Base-by-base conservation (phyloP, 2,797 vertebrate species). In the Craterocephalus amniculus region DNA sequence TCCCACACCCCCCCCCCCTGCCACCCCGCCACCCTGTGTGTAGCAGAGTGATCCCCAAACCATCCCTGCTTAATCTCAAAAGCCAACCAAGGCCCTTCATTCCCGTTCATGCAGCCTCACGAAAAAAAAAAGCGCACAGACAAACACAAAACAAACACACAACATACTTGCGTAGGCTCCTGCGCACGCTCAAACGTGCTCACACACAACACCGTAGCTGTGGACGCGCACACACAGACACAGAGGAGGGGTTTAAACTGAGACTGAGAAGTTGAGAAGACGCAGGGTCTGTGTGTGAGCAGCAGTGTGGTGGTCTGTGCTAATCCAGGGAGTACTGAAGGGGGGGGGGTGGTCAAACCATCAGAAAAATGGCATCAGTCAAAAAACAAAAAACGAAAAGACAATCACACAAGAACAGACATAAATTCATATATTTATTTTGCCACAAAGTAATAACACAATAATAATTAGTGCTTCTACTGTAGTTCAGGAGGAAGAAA, bases 1-100 rank as follows among this genome's bases (percentile, higher is more conserved):
- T 59, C 49, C 24, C 62, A 35, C 58, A 29, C 66, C 29, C 59
- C 36, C 61, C 31, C 36, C 61, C 31, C 61, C 29, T 51, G 43
- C 59, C 16, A 43, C 40, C 40, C 40, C 40, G 1, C 40, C 40
- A 18, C 59, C 76, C 72, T 65, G 54, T 54, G 52, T 81, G 88
- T 92, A 88, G 76, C 85, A 87, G 61, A 67, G 64, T 72, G 76
- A 90, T 92, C 92, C 86, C 84, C 79, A 89, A 90, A 91, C 90
- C 87, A 92, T 91, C 91, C 89, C 91, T 89, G 84, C 75, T 90
- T 85, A 92, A 92, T 90, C 92, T 92, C 90, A 93, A 91, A 91
- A 88, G 80, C 79, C 71, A 81, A 84, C 16, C 40, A 60, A 82
- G 74, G 54, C 3, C 4, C 62, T 73, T 43, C 36, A 14, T 49